Percentiles rank a stretch among this genome's conserved stretches.
phyloP scores from a whole-genome alignment of 2,113 vertebrate genomes.

The Phainopepla nitens region DNA sequence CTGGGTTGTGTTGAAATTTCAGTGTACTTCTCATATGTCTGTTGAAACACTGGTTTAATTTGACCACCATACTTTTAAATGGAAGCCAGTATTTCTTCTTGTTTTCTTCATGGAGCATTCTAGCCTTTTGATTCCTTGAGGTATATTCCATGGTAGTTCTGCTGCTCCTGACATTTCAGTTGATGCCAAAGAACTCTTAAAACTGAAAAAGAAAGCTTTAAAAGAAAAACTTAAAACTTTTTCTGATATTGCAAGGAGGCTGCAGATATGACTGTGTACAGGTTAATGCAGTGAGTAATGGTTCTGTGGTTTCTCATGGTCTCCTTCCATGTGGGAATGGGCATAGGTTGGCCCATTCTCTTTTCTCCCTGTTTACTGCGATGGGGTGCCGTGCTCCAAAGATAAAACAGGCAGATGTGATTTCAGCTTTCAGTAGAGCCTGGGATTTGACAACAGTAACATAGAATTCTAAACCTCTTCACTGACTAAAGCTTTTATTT shows the following conservation, averaged over 20 bases:
- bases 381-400: neutral
- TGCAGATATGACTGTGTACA: neutral
- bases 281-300: neutral
- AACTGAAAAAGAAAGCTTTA: neutral
- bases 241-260: neutral
- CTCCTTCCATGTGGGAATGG: neutral
- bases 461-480: neutral
- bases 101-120: neutral
- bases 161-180: neutral
- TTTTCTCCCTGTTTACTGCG: neutral
- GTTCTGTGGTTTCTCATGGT: neutral
- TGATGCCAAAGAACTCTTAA: neutral
- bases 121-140: neutral
- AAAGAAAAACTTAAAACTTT: neutral
- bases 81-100: neutral
- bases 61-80: neutral
- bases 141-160: neutral
- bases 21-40: neutral
- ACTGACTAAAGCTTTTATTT: neutral
- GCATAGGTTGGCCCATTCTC: fast-evolving
- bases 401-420: neutral
- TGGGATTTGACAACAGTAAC: neutral
- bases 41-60: neutral
- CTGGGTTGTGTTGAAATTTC: neutral
- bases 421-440: neutral